Base-by-base conservation (phyloP, 2,113 vertebrate species). In the Pardalotus punctatus region DNA sequence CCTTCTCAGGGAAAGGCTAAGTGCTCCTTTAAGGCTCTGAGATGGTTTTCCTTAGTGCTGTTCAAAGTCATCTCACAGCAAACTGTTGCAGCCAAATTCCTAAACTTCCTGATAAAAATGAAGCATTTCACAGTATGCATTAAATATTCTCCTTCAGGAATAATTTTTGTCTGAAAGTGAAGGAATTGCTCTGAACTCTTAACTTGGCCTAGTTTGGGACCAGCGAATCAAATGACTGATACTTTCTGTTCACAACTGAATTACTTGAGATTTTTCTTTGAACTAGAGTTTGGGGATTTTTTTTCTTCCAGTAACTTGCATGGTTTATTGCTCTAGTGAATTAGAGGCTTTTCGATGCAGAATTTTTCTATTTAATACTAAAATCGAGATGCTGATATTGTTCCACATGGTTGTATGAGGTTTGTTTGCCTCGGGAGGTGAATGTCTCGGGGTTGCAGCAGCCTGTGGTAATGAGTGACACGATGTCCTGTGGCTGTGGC, bases 1-100 rank as follows among this genome's bases (percentile, higher is more conserved):
- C 43, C 16, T 80, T 95, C 54, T 73, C 40, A n/a, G 65, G 28
- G 54, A 94, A 88, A 61, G 66, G 12, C 47, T 12, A 94, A 91
- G 40, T 62, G 35, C 35, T 85, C 43, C 62, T 85, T 73, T 74
- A 85, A 86, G 42, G 47, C 71, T 83, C 48, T 57, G 36, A 66
- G 81, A 40, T 54, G 25, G 24, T 36, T 64, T 89, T 86, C 66
- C 31, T 11, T 43, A 23, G 14, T 13, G 40, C 54, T 61, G 19
- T 33, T 81, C 36, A 35, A 56, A 67, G 48, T 33, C 35, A 5
- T 85, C 35, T 45, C 56, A 51, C 0, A 72, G 53, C 38, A 88
- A 87, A 66, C 4, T 31, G 21, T 56, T 60, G 48, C 48, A 73
- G 38, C 20, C 53, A n/a, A 43, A 74, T 90, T 86, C 72, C 43